A percentile compares a stretch with the other conserved stretches of the same genome.
These are phyloP conservation scores for Leguminivora glycinivorella DNA, from an alignment of 1,140 invertebrate species.

Conservation along the genomic window DNA sequence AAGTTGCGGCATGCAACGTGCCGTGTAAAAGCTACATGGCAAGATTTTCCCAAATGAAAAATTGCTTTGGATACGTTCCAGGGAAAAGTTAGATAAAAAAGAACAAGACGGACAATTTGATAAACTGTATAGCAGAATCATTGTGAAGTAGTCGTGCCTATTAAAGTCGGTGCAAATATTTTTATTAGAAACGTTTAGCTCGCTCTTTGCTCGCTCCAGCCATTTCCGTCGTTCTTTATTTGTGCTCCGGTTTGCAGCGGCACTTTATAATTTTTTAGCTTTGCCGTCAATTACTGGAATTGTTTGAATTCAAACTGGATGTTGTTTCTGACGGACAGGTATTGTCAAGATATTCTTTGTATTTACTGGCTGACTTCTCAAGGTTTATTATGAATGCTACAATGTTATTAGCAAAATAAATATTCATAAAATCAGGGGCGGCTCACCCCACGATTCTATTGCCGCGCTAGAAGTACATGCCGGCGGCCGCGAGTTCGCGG, in stretches of 20 bases:
- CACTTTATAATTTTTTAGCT: slow-evolving; percentile 26
- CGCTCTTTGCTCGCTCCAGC: background rate
- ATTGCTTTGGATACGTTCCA: slow-evolving; percentile 7
- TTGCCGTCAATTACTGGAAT: slow-evolving; percentile 26
- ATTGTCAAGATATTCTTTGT: slow-evolving; percentile 5
- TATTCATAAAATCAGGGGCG: too few species aligned
- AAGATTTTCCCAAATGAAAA: slow-evolving; percentile 3
- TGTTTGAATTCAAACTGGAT: slow-evolving; percentile 23
- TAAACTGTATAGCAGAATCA: background rate
- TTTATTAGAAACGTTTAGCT: slow-evolving; percentile 4
- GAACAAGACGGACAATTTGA: background rate
- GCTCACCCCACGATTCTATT: too few species aligned
- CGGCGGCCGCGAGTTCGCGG: too few species aligned
- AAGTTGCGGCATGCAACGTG: slow-evolving; percentile 11
- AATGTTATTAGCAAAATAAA: background rate
- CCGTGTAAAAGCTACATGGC: background rate
- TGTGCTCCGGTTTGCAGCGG: slow-evolving; percentile 21
- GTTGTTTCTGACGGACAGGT: slow-evolving; percentile 1
- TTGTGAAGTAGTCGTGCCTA: background rate
- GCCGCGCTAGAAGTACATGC: too few species aligned
- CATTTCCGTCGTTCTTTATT: slow-evolving; percentile 10
- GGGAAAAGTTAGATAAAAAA: background rate
- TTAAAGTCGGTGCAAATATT: slow-evolving; percentile 1
- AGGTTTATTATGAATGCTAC: background rate
- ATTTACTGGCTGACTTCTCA: background rate